Conservation (phyloP, 2,113 vertebrate species). For the Gymnobelideus leadbeateri region DNA sequence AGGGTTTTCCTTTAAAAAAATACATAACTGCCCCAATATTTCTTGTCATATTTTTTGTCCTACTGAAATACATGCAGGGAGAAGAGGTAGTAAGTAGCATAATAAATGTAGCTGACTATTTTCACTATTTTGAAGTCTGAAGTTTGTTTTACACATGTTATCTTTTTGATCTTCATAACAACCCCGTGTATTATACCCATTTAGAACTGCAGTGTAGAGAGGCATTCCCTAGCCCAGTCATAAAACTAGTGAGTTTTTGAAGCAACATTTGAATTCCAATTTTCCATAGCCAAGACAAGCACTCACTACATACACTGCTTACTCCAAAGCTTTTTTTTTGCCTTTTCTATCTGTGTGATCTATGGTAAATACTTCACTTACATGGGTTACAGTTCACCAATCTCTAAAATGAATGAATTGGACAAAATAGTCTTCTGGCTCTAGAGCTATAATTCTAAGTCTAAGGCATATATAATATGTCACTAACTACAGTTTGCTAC, state of each 20-base stretch:
- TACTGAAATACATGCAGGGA: neutral
- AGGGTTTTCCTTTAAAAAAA: neutral
- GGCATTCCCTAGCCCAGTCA: neutral
- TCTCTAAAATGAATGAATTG: neutral
- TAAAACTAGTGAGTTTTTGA: neutral
- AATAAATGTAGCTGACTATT: neutral
- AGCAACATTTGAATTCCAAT: neutral
- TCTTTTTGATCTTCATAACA: neutral
- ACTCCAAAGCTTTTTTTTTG: neutral
- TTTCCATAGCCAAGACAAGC: neutral
- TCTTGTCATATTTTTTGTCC: neutral
- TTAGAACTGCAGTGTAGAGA: neutral
- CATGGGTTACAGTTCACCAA: neutral
- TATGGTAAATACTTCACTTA: neutral
- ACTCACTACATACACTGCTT: too few species aligned
- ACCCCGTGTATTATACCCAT: neutral
- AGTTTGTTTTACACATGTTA: neutral
- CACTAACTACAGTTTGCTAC: neutral
- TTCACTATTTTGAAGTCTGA: neutral
- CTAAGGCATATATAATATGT: neutral
- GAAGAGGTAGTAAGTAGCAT: neutral
- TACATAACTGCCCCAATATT: slow-evolving; percentile 4
- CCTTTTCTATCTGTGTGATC: neutral
- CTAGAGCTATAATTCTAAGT: neutral
- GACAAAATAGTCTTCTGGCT: neutral